phyloP scores from a whole-genome alignment of 92 coral and sea anemone species.

The Scolanthus callimorphus region DNA sequence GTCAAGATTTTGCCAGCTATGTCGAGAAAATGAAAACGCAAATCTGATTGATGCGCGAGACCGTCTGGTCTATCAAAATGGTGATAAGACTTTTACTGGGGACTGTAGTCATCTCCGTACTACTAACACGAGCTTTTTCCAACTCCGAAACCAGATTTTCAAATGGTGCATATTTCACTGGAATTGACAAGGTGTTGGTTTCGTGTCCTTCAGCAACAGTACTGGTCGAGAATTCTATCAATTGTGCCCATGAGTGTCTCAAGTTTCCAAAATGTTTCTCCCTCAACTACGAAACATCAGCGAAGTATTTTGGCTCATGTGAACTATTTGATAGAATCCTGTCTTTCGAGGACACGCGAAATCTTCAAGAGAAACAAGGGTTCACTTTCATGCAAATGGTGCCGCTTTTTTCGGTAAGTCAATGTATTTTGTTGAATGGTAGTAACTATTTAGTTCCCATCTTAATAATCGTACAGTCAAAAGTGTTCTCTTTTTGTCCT shows the following conservation, averaged over 20 bases:
- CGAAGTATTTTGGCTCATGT: background rate
- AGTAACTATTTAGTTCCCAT: no score
- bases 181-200: background rate
- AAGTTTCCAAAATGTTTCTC: background rate
- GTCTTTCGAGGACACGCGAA: background rate
- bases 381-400: background rate
- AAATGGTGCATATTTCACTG: background rate
- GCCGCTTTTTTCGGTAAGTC: background rate
- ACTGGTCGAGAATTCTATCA: background rate
- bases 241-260: background rate
- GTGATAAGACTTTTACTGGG: no score
- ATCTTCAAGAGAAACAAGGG: background rate
- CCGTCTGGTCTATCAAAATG: no score
- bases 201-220: background rate
- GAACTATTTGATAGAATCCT: constrained; percentile 3
- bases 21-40: background rate
- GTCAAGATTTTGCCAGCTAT: no score
- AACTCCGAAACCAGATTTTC: no score
- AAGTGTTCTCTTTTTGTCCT: no score
- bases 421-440: no score
- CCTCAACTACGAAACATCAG: background rate
- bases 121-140: no score
- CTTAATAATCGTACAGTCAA: no score
- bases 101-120: no score
- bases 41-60: background rate